Conservation (phyloP, 1,140 invertebrate species). For the Drosophila ananassae region DNA sequence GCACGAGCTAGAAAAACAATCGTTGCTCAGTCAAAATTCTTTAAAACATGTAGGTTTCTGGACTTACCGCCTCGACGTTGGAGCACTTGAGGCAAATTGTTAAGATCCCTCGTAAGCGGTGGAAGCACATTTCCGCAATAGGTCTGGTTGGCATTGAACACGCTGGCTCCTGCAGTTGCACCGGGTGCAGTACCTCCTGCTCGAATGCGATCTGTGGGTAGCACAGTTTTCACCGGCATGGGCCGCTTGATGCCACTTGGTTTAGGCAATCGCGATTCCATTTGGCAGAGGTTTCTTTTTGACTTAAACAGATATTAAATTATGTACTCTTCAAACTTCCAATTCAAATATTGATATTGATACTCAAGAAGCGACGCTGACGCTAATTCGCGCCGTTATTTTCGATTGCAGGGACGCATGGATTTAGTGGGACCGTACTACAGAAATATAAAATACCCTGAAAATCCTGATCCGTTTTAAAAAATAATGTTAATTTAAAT, state of each 20-base stretch:
- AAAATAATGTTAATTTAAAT: too few species aligned
- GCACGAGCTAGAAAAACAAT: conserved; percentile 37
- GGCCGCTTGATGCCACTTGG: conserved; percentile 61
- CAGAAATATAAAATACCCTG: background rate
- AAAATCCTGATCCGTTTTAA: background rate
- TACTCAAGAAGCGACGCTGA: conserved; percentile 41
- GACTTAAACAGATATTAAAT: background rate
- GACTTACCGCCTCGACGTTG: conserved; percentile 42
- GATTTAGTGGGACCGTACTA: conserved; percentile 12
- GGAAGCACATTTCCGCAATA: conserved; percentile 24
- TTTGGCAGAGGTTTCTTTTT: conserved; percentile 6
- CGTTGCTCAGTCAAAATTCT: background rate
- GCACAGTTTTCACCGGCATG: conserved; percentile 47
- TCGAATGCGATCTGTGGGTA: conserved; percentile 74
- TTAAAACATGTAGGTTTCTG: background rate
- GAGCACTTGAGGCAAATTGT: conserved; percentile 55
- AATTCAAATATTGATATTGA: conserved; percentile 11
- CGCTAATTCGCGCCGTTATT: conserved; percentile 66
- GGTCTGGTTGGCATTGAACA: conserved; percentile 39
- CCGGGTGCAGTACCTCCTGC: conserved; percentile 12
- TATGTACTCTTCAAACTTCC: background rate
- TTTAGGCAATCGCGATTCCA: conserved; percentile 78
- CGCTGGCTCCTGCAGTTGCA: conserved; percentile 1
- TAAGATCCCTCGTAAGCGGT: conserved; percentile 60
- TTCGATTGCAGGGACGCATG: conserved; percentile 56